Base-by-base conservation (phyloP, 2,888 invertebrate species). In the Ashinkailepas kermadecensis region DNA sequence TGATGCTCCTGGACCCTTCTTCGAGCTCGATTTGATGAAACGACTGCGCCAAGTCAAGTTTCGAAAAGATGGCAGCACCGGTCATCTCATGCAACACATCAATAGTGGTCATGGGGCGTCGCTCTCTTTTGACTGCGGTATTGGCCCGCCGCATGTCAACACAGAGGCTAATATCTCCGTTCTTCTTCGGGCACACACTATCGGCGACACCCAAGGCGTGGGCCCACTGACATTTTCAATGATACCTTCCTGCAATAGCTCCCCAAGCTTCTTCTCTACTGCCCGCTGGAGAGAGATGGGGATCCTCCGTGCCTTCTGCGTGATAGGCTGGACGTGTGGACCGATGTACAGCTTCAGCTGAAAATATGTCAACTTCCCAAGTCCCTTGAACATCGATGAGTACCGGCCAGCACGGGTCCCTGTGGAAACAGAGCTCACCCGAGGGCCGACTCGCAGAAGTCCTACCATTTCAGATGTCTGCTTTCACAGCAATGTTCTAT, bases 91-190 rank as follows among this genome's bases (percentile, higher is more conserved):
- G 64, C 23, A 81, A 15, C n/a, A 80, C 83, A 21, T 85, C 83
- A 2, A 84, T 84, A 64, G 82, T 81, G 0, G 84, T 83, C 25
- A 85, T 78, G 6, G 85, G 85, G 78, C 82, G 85, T 0, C 67
- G 65, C 25, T 85, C 85, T 25, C 82, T 82, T 10, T 81, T 82
- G 10, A 85, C 84, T 11, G 84, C 83, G 8, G n/a, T 39, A 81
- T 86, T 86, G 9, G 86, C 65, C 12, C 80, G 59, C n/a, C 86
- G 54, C 79, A 85, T 86, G 80, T 86, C 86, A 13, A 85, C 83
- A 74, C 86, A 86, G 18, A 86, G 81, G 21, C 86, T 74, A 4
- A 83, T 80, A 3, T 81, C 70, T 9, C 85, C 85, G 67, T 85
- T 84, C 64, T 85, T 85, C 82, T 86, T 86, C 21, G 65, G 15